These are phyloP conservation scores for Chauna torquata DNA, from an alignment of 2,113 vertebrate genomes.

Conservation along the genomic window DNA sequence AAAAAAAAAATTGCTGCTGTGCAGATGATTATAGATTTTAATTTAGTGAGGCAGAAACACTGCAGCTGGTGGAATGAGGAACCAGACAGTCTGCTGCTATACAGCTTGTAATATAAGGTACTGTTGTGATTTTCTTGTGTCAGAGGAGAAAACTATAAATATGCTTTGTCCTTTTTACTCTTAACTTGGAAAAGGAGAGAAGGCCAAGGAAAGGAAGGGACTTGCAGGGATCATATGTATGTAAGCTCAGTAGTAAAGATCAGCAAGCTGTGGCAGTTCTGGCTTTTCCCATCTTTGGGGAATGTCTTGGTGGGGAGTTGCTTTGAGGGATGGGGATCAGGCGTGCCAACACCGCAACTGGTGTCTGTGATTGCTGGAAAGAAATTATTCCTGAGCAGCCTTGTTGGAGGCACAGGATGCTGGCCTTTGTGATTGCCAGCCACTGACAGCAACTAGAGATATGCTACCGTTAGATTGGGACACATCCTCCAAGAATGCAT, in stretches of 20 bases:
- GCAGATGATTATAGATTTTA: not conserved
- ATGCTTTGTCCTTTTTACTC: not conserved
- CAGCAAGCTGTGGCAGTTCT: not conserved
- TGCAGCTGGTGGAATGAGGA: not conserved
- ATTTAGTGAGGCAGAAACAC: not conserved
- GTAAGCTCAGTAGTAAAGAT: not conserved
- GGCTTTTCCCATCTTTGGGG: not conserved
- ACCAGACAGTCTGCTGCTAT: not conserved
- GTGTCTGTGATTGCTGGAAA: not conserved
- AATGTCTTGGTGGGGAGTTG: not conserved
- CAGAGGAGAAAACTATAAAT: not conserved
- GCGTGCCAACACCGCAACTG: not conserved
- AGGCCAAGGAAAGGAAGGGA: not conserved
- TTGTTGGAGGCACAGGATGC: not conserved
- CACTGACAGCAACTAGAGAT: not conserved
- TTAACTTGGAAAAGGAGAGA: not conserved
- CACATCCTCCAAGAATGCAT: rapidly evolving
- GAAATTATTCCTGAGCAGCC: not conserved
- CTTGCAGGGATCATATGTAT: not conserved
- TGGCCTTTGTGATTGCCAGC: not conserved
- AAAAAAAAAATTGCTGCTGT: not conserved
- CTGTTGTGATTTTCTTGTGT: not conserved
- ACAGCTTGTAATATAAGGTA: not conserved
- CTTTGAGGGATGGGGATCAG: not conserved
- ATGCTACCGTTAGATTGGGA: rapidly evolving